Percentiles rank a stretch among this genome's conserved stretches.
Evolutionary conservation across 2,113 vertebrate genomes (phyloP).

Genomic region (Proterorhinus semilunaris): DNA sequence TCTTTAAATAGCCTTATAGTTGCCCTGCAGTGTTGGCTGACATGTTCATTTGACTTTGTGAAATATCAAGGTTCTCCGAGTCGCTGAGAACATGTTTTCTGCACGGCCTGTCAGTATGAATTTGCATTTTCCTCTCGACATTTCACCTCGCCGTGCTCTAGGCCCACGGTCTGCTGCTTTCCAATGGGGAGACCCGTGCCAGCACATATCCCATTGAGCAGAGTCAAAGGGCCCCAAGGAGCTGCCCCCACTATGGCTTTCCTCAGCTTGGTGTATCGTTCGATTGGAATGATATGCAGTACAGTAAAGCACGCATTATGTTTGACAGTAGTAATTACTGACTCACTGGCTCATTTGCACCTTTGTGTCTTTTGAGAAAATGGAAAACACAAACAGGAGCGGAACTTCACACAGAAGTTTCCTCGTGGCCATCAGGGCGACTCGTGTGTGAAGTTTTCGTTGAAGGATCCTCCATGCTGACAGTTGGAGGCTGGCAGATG

Average conservation of each 20-base stretch:
- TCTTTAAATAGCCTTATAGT: constrained; percentile 72
- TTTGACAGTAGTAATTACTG: constrained; percentile 1
- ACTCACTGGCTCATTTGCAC: constrained; percentile 8
- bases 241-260: constrained; percentile 16
- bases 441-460: constrained; percentile 40
- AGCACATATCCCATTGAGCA: constrained; percentile 49
- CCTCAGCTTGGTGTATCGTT: constrained; percentile 4
- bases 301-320: not conserved
- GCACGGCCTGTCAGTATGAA: constrained; percentile 71
- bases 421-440: constrained; percentile 42
- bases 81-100: constrained; percentile 73
- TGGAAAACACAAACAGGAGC: constrained; percentile 16
- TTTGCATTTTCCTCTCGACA: constrained; percentile 70
- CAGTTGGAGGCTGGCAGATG: constrained; percentile 41
- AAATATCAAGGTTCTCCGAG: constrained; percentile 78
- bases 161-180: constrained; percentile 30
- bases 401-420: constrained; percentile 23
- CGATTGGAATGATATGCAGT: not conserved
- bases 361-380: not conserved
- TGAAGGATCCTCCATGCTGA: constrained; percentile 31
- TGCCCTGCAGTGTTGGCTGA: constrained; percentile 59
- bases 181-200: constrained; percentile 46
- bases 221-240: constrained; percentile 48
- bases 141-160: constrained; percentile 58
- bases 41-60: constrained; percentile 78